These are phyloP conservation scores for Crotalus helleri DNA, from an alignment of 2,113 vertebrate species.

Conservation along the genomic window DNA sequence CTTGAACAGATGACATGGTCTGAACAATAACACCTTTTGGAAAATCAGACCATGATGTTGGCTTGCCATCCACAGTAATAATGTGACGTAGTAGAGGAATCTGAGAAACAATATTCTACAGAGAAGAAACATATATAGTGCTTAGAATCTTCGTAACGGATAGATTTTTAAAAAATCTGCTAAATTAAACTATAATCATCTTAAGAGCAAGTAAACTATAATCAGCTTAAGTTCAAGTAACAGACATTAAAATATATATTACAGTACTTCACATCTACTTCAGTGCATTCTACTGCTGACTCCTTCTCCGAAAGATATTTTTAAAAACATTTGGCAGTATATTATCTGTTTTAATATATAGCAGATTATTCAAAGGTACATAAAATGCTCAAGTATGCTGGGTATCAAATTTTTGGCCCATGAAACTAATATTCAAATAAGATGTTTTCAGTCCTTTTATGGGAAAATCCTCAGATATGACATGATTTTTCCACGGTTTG, in stretches of 20 bases:
- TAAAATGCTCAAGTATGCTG: background rate
- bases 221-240: background rate
- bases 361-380: background rate
- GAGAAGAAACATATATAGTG: slow-evolving; percentile 15
- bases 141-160: background rate
- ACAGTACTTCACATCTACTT: background rate
- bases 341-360: background rate
- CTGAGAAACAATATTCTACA: slow-evolving; percentile 81
- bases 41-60: slow-evolving; percentile 73
- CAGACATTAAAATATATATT: background rate
- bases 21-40: slow-evolving; percentile 84
- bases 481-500: background rate
- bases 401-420: background rate
- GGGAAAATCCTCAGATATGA: background rate
- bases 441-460: background rate
- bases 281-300: background rate
- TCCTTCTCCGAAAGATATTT: background rate
- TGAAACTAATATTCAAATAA: background rate
- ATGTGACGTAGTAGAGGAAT: slow-evolving; percentile 83
- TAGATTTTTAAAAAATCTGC: background rate
- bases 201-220: background rate
- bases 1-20: slow-evolving; percentile 86
- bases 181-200: background rate
- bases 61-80: slow-evolving; percentile 83
- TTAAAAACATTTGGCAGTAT: background rate